A percentile compares a stretch with the other conserved stretches of the same genome.
phyloP scores from a whole-genome alignment of 2,797 vertebrate genomes.

The Falco cherrug region DNA sequence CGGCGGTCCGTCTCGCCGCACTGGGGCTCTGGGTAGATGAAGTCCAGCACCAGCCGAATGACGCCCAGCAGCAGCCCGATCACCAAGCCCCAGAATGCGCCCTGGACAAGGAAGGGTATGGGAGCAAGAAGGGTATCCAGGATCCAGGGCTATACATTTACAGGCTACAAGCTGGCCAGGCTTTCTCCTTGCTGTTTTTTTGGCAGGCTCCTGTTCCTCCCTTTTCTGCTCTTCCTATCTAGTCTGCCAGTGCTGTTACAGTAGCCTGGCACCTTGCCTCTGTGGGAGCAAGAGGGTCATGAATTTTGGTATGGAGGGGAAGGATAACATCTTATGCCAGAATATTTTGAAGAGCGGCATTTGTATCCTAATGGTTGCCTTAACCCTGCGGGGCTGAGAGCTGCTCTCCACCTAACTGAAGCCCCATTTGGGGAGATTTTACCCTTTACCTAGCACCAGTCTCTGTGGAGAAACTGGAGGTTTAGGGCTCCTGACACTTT shows the following conservation, averaged over 20 bases:
- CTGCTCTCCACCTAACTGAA: neutral
- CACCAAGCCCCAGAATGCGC: constrained; percentile 89
- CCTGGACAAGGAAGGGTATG: constrained; percentile 73
- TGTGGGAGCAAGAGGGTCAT: neutral
- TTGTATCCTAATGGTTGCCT: neutral
- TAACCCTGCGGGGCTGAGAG: no score
- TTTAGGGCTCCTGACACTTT: neutral
- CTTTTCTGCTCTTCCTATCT: neutral
- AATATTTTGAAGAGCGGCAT: neutral
- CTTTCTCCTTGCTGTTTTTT: neutral
- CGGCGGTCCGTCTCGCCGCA: constrained; percentile 86
- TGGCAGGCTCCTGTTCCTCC: neutral
- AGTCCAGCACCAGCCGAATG: constrained; percentile 89
- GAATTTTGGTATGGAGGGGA: neutral
- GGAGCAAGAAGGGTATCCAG: neutral
- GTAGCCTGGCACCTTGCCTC: neutral
- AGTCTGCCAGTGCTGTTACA: neutral
- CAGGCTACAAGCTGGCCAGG: neutral
- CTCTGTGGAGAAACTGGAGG: neutral
- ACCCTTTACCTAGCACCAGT: neutral
- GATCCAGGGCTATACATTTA: no score
- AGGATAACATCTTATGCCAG: neutral
- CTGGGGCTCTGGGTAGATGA: constrained; percentile 83
- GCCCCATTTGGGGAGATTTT: neutral
- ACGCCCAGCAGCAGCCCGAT: constrained; percentile 84